phyloP scores from a whole-genome alignment of 2,888 invertebrate genomes.

The Acleris emargana region DNA sequence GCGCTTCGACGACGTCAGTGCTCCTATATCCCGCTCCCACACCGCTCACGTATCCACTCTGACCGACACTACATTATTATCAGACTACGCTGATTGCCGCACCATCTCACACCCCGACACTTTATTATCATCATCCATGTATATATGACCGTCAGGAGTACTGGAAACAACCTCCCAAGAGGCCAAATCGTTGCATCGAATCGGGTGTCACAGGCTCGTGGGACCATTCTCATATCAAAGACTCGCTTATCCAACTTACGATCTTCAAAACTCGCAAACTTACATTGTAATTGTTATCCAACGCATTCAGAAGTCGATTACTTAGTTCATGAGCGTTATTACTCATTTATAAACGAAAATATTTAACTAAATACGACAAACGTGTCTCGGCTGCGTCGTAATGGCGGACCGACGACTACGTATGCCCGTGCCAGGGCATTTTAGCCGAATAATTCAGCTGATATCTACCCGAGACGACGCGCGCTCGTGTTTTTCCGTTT shows the following conservation, averaged over 20 bases:
- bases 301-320: slow-evolving; percentile 97
- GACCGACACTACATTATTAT: slow-evolving; percentile 61
- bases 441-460: slow-evolving; percentile 85
- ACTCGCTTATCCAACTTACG: slow-evolving; percentile 67
- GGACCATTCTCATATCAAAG: slow-evolving; percentile 77
- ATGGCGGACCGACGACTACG: slow-evolving; percentile 85
- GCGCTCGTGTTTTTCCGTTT: slow-evolving; percentile 84
- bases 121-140: slow-evolving; percentile 53
- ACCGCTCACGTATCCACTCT: slow-evolving; percentile 72
- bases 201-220: slow-evolving; percentile 82
- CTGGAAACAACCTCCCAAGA: slow-evolving; percentile 67
- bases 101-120: slow-evolving; percentile 48
- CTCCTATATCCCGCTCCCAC: slow-evolving; percentile 69
- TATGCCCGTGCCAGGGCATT: slow-evolving; percentile 85
- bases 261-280: slow-evolving; percentile 85
- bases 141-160: slow-evolving; percentile 44
- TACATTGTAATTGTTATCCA: slow-evolving; percentile 99
- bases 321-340: slow-evolving; percentile 95
- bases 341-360: slow-evolving; percentile 89
- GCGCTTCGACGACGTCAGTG: slow-evolving; percentile 78
- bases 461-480: slow-evolving; percentile 82
- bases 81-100: slow-evolving; percentile 58
- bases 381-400: slow-evolving; percentile 85
- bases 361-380: slow-evolving; percentile 85
- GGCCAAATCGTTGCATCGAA: slow-evolving; percentile 73